Evolutionary conservation across 1,140 invertebrate genomes (phyloP), one percentile per base, ranked within the genome.

Genomic region (Pinna nobilis): DNA sequence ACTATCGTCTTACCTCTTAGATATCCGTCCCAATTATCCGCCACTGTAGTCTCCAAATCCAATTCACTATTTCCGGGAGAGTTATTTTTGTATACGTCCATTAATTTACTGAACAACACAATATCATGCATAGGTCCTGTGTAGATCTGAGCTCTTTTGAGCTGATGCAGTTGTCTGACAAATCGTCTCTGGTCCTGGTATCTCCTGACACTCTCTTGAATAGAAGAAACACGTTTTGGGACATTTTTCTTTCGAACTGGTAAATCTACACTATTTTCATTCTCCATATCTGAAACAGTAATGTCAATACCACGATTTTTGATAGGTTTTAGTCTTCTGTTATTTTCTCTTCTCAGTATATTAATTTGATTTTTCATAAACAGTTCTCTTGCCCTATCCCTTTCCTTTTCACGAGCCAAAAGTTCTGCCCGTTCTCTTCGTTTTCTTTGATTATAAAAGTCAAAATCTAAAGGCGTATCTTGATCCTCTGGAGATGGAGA

Each of bases 71-170:
- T 71, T 65, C 60, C 49, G 1, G 64, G 44, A 3, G 71, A 68
- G 25, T 44, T 66, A n/a, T 77, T 51, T 49, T 69, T 74, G 30
- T 80, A 79, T 20, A 74, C 76, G 67, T 82, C 72, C 80, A 82
- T 82, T 68, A 82, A 65, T 61, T 82, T 82, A 63, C 76, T 82
- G 64, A 84, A 81, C 55, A 84, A 59, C 13, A 80, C 80, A 37
- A 80, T 71, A 64, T 86, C 82, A 70, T 80, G 79, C 64, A 79
- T 74, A n/a, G 79, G 79, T 41, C 80, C 79, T 11, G 76, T 76
- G 65, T 83, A 80, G 11, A 84, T 77, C 55, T 82, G 77, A 15
- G 81, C 78, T 11, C 84, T 68, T 60, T 79, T 79, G 25, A 86
- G 35, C 53, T 84, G 79, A 60, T 83, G 76, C 20, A 83, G 51